Conservation (phyloP, 2,888 invertebrate species). For the Choristoneura rosaceana region DNA sequence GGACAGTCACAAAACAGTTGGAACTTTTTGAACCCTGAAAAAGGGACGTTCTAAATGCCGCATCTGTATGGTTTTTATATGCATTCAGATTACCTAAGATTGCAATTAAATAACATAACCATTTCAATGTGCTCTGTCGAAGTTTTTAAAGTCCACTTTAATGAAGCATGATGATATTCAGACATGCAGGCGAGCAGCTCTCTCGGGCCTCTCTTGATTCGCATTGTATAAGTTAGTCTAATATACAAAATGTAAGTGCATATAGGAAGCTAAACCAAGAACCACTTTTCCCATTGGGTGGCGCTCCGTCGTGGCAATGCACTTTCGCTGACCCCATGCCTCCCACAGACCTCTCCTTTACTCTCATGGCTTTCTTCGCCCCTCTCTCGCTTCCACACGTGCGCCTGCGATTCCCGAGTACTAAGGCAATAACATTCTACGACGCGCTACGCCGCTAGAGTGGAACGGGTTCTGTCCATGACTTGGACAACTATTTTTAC, state of each 20-base stretch:
- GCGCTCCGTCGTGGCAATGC: conserved; percentile 82
- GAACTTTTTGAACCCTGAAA: too few relatives aligned
- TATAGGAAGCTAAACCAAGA: conserved; percentile 67
- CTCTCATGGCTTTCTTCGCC: conserved; percentile 68
- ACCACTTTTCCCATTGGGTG: conserved; percentile 81
- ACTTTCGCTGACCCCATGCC: conserved; percentile 84
- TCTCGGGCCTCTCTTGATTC: conserved; percentile 17
- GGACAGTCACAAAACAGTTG: too few relatives aligned
- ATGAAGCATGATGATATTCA: conserved; percentile 11
- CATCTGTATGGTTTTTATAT: too few relatives aligned
- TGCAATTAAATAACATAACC: too few relatives aligned
- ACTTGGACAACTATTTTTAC: conserved; percentile 79
- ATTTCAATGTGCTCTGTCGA: too few relatives aligned
- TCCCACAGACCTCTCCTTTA: conserved; percentile 76
- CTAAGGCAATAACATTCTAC: conserved; percentile 82
- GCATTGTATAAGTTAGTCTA: conserved; percentile 57
- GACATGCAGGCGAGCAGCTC: background rate
- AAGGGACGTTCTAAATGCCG: too few relatives aligned
- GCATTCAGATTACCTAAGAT: too few relatives aligned
- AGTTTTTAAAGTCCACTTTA: too few relatives aligned
- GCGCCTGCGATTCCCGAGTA: conserved; percentile 81
- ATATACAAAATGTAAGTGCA: conserved; percentile 63
- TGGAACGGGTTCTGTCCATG: conserved; percentile 84
- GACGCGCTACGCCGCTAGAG: conserved; percentile 80
- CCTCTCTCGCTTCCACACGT: conserved; percentile 65